These are phyloP conservation scores for Volucella inflata DNA, from an alignment of 2,888 invertebrate genomes.

Conservation along the genomic window DNA sequence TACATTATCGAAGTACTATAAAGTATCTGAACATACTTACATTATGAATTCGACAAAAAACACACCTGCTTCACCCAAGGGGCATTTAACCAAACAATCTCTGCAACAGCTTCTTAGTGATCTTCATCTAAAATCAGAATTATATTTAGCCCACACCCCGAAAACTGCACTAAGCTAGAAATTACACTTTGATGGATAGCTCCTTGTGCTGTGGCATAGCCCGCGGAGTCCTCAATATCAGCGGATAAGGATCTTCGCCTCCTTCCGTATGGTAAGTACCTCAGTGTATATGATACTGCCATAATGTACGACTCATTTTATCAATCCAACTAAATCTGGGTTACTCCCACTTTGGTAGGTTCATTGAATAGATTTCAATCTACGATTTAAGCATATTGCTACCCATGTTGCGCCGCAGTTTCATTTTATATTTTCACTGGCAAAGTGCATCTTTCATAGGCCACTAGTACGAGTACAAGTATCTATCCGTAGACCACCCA, in stretches of 20 bases:
- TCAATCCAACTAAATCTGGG: slow-evolving; percentile 27
- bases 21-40: too few species aligned
- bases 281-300: neutral
- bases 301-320: neutral
- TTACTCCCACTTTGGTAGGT: slow-evolving; percentile 36
- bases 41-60: too few species aligned
- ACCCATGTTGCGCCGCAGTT: slow-evolving; percentile 24
- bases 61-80: too few species aligned
- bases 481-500: slow-evolving; percentile 55
- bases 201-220: slow-evolving; percentile 1
- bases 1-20: too few species aligned
- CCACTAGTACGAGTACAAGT: too few species aligned
- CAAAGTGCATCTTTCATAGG: too few species aligned
- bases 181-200: slow-evolving; percentile 32
- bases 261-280: slow-evolving; percentile 12
- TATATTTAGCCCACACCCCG: too few species aligned
- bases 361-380: slow-evolving; percentile 21
- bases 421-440: neutral
- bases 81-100: too few species aligned
- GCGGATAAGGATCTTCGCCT: slow-evolving; percentile 4
- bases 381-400: slow-evolving; percentile 2
- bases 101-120: too few species aligned
- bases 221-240: neutral
- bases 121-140: too few species aligned
- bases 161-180: slow-evolving; percentile 3